Evolutionary conservation across 2,888 invertebrate species (phyloP), one percentile per base, ranked within the genome.

Genomic region (Nebria brevicollis): DNA sequence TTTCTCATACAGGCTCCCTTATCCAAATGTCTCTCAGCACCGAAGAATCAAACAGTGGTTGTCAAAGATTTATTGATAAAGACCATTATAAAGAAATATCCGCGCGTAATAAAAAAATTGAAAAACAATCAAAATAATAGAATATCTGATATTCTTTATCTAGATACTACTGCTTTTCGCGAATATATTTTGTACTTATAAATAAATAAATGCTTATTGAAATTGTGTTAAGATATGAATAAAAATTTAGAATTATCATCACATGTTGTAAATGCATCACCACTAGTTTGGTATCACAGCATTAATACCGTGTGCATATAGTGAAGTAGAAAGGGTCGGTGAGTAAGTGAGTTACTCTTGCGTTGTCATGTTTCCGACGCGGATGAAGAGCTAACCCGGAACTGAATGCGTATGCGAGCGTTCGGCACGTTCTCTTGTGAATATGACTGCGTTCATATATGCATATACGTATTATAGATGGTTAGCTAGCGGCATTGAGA

Each of bases 341-440:
- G 75, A 75, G 75, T 42, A 26, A 20, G 75, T 26, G 65, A 34
- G 78, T 74, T 34, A 77, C 77, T 77, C 75, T 82, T 82, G 82
- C 82, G 77, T 82, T 82, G 82, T 82, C 82, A 82, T 82, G 82
- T 78, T 82, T 74, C 76, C 82, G 74, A 64, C 73, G 66, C 77
- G 66, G 82, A 82, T 78, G 72, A 82, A 82, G 82, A 82, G 74
- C 81, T 68, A 75, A 66, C 79, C 66, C 75, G 72, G 66, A 72
- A 54, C 43, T 75, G 75, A 70, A 68, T 80, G 80, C 26, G 54
- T 75, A 13, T 66, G 65, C 66, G 65, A 26, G 34, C 26, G 20
- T 11, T 65, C 34, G 13, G 11, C 54, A 54, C 34, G 70, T 11
- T 64, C 76, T 76, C 76, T 73, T 73, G 41, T 76, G 41, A 65